A percentile compares a stretch with the other conserved stretches of the same genome.
Evolutionary conservation across 1,140 invertebrate genomes (phyloP).

Genomic region (Solenopsis invicta): DNA sequence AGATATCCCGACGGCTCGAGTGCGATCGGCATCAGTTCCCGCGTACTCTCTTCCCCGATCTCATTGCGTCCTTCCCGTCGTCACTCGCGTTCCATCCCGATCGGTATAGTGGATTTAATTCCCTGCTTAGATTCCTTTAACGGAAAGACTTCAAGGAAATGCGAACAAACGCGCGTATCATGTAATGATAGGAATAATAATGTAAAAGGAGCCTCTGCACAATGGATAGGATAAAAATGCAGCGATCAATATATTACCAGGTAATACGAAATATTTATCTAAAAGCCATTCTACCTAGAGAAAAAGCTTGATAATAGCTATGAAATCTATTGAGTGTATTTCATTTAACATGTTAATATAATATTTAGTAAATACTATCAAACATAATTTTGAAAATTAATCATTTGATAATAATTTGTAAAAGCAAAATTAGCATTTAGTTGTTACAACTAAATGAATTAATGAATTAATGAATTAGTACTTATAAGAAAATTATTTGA

Average conservation of each 20-base stretch:
- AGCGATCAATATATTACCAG: not conserved
- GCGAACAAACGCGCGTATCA: not conserved
- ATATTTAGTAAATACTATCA: no score
- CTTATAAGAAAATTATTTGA: no score
- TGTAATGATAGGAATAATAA: not conserved
- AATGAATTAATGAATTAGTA: no score
- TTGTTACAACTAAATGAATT: no score
- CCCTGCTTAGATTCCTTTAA: not conserved
- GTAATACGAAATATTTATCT: not conserved
- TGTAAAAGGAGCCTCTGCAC: not conserved
- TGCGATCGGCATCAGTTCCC: conserved; percentile 6
- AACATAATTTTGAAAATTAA: no score
- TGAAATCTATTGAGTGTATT: no score
- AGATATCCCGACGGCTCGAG: not conserved
- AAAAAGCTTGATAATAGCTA: no score
- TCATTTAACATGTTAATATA: no score
- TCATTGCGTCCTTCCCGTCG: not conserved
- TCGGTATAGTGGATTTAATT: conserved; percentile 15
- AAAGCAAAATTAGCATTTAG: no score
- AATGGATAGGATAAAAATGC: not conserved
- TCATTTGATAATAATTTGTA: no score
- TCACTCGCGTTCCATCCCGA: not conserved
- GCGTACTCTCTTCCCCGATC: not conserved
- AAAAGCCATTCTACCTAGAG: not conserved
- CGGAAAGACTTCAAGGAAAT: not conserved